These are phyloP conservation scores for Antedon mediterranea DNA, from an alignment of 53 echinoderm and acorn worm species.

Conservation along the genomic window DNA sequence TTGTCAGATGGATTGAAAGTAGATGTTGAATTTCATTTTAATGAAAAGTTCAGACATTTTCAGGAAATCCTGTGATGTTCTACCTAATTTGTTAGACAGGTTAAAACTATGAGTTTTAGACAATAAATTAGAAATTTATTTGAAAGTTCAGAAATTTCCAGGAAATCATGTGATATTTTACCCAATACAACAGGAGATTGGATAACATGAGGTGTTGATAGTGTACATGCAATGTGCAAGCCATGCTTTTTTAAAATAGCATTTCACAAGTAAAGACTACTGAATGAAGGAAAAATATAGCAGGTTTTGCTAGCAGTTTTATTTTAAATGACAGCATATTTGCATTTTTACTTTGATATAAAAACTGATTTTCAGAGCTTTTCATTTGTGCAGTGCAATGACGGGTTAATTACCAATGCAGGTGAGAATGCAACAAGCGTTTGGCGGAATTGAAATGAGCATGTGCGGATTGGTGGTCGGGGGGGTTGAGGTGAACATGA, in stretches of 20 bases:
- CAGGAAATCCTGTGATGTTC: not conserved
- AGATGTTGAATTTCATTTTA: too few relatives aligned
- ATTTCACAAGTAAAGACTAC: not conserved
- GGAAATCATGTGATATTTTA: too few relatives aligned
- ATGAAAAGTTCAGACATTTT: not conserved
- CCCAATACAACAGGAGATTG: too few relatives aligned
- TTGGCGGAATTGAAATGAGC: not conserved
- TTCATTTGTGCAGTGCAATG: not conserved
- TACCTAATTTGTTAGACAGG: not conserved
- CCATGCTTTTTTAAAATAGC: not conserved
- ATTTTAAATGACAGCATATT: not conserved
- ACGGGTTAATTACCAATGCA: not conserved
- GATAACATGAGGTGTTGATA: too few relatives aligned
- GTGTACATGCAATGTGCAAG: not conserved
- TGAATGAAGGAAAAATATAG: not conserved
- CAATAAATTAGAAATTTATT: too few relatives aligned
- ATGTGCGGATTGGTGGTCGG: conserved; percentile 7
- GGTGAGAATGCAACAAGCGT: not conserved
- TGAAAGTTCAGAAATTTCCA: too few relatives aligned
- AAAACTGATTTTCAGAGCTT: not conserved
- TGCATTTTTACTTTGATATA: not conserved
- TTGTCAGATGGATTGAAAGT: too few relatives aligned
- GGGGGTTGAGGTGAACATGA: conserved; percentile 4
- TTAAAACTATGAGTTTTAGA: too few relatives aligned
- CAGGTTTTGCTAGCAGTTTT: not conserved